Conservation (phyloP, 2,797 vertebrate species). For the Hylomyscus alleni region DNA sequence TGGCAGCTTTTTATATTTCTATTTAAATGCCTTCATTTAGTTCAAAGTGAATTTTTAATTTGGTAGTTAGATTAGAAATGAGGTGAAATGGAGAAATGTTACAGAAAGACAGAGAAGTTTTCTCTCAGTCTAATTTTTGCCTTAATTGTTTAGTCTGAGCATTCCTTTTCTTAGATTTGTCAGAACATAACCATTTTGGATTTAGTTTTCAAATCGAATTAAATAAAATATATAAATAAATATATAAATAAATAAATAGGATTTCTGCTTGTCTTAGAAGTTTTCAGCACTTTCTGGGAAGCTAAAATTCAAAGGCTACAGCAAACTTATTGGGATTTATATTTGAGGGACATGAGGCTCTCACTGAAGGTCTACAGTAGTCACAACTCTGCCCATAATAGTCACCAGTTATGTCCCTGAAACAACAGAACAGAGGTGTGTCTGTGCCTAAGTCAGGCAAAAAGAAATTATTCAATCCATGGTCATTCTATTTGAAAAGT, state of each 20-base stretch:
- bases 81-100: not conserved
- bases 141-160: not conserved
- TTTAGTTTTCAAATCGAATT: not conserved
- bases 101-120: not conserved
- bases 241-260: not conserved
- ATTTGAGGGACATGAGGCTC: not conserved
- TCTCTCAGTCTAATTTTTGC: not conserved
- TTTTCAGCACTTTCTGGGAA: not conserved
- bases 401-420: not conserved
- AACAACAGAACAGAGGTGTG: not conserved
- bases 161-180: not conserved
- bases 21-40: not conserved
- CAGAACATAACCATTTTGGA: not conserved
- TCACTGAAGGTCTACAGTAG: not conserved
- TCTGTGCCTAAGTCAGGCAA: not conserved
- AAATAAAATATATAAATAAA: no score
- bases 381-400: not conserved
- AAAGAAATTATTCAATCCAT: not conserved
- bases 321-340: not conserved
- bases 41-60: not conserved
- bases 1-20: not conserved
- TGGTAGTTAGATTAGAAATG: not conserved
- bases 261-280: not conserved
- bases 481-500: not conserved
- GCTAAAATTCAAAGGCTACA: not conserved